Evolutionary conservation across 2,113 vertebrate genomes (phyloP).

Genomic region (Raja brachyura): DNA sequence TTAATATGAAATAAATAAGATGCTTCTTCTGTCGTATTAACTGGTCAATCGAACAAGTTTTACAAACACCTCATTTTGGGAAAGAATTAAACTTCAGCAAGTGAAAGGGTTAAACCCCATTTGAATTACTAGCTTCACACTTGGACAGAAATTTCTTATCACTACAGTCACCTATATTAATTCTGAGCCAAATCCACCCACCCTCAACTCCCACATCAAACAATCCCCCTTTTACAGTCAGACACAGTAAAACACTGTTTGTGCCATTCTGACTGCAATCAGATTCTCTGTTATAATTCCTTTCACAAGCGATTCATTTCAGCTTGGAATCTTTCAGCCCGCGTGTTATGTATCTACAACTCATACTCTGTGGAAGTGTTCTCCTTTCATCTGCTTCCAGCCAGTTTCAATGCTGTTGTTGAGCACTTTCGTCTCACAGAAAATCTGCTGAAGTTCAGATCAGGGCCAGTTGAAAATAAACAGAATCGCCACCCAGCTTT

Average conservation of each 20-base stretch:
- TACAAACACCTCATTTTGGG: background rate
- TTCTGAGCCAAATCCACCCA: constrained; percentile 65
- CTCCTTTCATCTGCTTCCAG: constrained; percentile 80
- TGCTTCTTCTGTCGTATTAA: background rate
- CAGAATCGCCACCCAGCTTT: constrained; percentile 36
- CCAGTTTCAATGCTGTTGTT: constrained; percentile 69
- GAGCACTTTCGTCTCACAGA: constrained; percentile 54
- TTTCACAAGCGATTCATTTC: constrained; percentile 62
- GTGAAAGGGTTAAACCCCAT: background rate
- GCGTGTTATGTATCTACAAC: constrained; percentile 72
- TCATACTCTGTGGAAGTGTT: constrained; percentile 61
- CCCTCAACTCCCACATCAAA: constrained; percentile 55
- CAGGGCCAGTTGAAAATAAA: constrained; percentile 37
- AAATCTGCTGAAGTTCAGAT: constrained; percentile 34
- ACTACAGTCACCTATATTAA: constrained; percentile 69
- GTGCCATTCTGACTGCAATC: constrained; percentile 70
- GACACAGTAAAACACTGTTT: constrained; percentile 74
- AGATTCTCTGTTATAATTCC: constrained; percentile 75
- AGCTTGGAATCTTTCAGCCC: constrained; percentile 71
- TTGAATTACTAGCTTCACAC: constrained; percentile 64
- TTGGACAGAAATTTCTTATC: constrained; percentile 64
- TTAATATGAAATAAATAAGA: background rate
- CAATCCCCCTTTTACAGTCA: constrained; percentile 67
- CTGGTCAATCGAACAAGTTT: background rate
- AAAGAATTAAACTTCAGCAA: background rate